phyloP scores from a whole-genome alignment of 2,888 invertebrate genomes.

The Leptarthrus brevirostris region DNA sequence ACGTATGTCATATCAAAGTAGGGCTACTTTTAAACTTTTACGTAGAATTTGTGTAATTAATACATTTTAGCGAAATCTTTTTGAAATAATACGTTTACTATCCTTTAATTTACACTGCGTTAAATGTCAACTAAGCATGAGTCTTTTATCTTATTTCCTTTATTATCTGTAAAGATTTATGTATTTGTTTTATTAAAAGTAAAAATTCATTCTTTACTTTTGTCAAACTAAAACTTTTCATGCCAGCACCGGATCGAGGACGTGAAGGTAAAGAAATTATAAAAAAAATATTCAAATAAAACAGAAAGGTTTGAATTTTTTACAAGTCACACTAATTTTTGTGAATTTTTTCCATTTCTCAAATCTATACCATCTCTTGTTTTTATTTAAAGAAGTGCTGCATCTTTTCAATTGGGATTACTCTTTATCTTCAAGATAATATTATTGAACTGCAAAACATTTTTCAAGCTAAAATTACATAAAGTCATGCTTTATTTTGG shows the following conservation, averaged over 20 bases:
- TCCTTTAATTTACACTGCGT: too few species aligned
- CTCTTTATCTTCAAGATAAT: constrained; percentile 8
- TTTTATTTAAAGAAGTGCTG: constrained; percentile 21
- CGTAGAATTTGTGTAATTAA: too few species aligned
- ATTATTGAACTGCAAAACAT: neutral
- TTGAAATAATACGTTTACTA: too few species aligned
- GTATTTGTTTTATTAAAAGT: too few species aligned
- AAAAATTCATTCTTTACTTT: constrained; percentile 29
- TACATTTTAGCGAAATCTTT: too few species aligned
- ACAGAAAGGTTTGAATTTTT: neutral
- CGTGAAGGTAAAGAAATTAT: constrained; percentile 68
- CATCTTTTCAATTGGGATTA: neutral
- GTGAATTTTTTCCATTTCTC: constrained; percentile 29
- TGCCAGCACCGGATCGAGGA: constrained; percentile 73
- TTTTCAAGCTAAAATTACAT: neutral
- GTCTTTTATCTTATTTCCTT: too few species aligned
- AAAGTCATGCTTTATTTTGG: constrained; percentile 1
- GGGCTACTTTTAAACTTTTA: too few species aligned
- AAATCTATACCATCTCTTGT: constrained; percentile 24
- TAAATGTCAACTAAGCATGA: too few species aligned
- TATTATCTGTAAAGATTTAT: too few species aligned
- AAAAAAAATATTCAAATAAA: constrained; percentile 1
- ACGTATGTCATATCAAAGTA: too few species aligned
- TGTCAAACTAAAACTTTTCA: constrained; percentile 62
- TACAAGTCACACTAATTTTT: constrained; percentile 18